A percentile compares a stretch with the other conserved stretches of the same genome.
Evolutionary conservation across 2,797 vertebrate genomes (phyloP).

Genomic region (Menidia menidia): DNA sequence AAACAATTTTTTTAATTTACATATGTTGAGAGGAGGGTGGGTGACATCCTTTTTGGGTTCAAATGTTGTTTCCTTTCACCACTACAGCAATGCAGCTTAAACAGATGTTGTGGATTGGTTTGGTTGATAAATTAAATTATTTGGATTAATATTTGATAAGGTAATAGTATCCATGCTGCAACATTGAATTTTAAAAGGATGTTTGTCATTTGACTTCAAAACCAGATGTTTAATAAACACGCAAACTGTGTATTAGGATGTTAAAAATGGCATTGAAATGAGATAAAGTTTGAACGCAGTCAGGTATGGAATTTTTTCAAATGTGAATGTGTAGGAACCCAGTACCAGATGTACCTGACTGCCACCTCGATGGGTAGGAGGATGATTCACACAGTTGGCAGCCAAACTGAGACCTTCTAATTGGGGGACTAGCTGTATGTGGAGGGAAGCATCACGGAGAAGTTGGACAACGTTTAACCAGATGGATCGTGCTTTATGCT

Average conservation of each 20-base stretch:
- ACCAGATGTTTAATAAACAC: too few relatives aligned
- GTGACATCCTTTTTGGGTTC: too few relatives aligned
- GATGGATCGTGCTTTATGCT: neutral
- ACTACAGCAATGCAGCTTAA: too few relatives aligned
- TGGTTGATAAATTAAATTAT: too few relatives aligned
- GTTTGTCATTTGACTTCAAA: too few relatives aligned
- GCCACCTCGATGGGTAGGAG: conserved; percentile 40
- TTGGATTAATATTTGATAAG: too few relatives aligned
- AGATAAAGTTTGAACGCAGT: neutral
- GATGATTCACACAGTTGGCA: conserved; percentile 47
- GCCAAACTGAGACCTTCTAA: conserved; percentile 41
- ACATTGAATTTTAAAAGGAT: too few relatives aligned
- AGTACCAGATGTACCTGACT: conserved; percentile 35
- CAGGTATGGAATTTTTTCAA: neutral
- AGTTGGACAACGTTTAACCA: conserved; percentile 2
- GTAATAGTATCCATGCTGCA: too few relatives aligned
- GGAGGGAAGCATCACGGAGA: conserved; percentile 25
- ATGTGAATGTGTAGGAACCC: conserved; percentile 1
- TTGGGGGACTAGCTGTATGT: conserved; percentile 31
- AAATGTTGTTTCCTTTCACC: too few relatives aligned
- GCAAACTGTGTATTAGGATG: neutral
- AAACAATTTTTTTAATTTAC: too few relatives aligned
- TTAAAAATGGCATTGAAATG: neutral
- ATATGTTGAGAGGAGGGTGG: too few relatives aligned
- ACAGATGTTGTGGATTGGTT: too few relatives aligned